These are phyloP conservation scores for Ptychochromis oligacanthus DNA, from an alignment of 2,113 vertebrate genomes.

Conservation along the genomic window DNA sequence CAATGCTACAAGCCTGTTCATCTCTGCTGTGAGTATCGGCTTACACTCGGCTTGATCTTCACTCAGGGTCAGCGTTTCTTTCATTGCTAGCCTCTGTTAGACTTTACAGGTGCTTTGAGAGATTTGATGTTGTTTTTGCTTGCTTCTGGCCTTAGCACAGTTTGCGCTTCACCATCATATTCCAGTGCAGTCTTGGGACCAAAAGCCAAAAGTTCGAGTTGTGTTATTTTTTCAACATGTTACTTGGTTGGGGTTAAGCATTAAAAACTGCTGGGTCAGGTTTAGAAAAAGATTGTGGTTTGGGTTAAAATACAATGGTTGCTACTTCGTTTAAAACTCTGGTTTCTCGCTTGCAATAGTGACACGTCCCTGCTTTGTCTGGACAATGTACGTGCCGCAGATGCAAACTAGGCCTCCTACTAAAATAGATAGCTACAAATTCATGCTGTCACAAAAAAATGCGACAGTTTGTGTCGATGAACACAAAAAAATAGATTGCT, in stretches of 20 bases:
- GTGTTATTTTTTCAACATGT: accelerated
- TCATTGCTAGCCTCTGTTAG: neutral
- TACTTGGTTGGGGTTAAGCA: neutral
- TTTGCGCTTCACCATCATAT: neutral
- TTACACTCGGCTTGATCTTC: neutral
- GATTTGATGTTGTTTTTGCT: accelerated
- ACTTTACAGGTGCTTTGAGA: neutral
- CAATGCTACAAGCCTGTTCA: no score
- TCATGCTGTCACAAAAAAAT: neutral
- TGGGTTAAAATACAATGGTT: neutral
- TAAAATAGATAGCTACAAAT: neutral
- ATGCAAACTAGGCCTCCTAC: neutral
- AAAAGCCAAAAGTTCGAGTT: neutral
- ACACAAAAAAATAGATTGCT: neutral
- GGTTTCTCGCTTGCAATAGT: neutral
- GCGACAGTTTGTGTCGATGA: neutral
- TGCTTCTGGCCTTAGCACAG: neutral
- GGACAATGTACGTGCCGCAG: neutral
- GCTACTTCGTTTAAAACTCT: no score
- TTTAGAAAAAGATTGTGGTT: neutral
- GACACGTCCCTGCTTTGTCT: no score
- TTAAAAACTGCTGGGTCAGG: neutral
- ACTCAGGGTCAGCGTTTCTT: neutral
- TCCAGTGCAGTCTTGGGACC: neutral
- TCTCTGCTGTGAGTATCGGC: neutral